Evolutionary conservation across 2,113 vertebrate species (phyloP), one percentile per base, ranked within the genome.

Genomic region (Syngnathoides biaculeatus): DNA sequence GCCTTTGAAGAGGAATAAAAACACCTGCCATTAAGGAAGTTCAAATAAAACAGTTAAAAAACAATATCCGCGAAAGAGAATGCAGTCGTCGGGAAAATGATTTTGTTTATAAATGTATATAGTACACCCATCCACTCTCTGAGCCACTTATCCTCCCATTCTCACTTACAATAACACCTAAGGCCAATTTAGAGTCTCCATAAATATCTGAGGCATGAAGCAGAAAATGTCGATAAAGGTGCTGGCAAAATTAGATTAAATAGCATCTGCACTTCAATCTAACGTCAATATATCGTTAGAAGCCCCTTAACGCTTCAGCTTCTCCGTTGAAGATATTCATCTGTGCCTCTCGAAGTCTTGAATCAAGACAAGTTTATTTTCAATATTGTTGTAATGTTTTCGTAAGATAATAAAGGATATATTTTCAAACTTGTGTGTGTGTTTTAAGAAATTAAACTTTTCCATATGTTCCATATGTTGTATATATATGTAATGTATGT

Each of bases 281-380:
- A 53, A 53, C 53, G 26, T 55, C 30, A 35, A 8, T 12, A 26
- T 55, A 5, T 55, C 24, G 2, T 26, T 14, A 55, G 14, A 24
- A 55, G 22, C n/a, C 39, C n/a, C 43, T 62, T 9, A 19, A 64
- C 45, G 22, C 73, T n/a, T 70, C 11, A 8, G 52, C 22, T 68
- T 69, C 20, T 27, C 48, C 38, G 61, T 43, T 24, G 10, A 69
- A 77, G 70, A 77, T 47, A 63, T 35, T 71, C 65, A 73, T 68
- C n/a, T 84, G 66, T 83, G 77, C 86, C 87, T 89, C 67, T 42
- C 53, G 14, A 50, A 81, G 68, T 80, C 79, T 86, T 82, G 66
- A 87, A 84, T 81, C 65, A 86, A 86, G 79, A 84, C 72, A 55
- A 58, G 11, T 60, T 8, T n/a, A 1, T 68, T 24, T n/a, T 45